Conservation (phyloP, 37 sponge, comb jelly and placozoan genomes). For the Oscarella lobularis region DNA sequence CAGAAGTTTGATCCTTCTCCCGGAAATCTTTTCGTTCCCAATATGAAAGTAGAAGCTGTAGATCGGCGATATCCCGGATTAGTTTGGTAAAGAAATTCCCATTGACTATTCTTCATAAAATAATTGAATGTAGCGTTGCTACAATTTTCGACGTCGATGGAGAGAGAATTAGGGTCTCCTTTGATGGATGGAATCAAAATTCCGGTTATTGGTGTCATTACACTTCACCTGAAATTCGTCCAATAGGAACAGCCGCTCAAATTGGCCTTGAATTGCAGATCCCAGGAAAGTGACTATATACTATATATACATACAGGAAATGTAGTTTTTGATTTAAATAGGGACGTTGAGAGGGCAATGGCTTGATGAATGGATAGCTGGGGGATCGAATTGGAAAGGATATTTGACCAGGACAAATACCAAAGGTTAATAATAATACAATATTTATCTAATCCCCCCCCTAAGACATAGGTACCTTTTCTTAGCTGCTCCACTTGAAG, state of each 20-base stretch:
- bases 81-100: background rate
- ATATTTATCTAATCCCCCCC: background rate
- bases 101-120: too few relatives aligned
- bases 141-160: background rate
- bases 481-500: background rate
- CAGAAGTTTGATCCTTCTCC: too few relatives aligned
- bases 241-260: constrained; percentile 6
- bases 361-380: background rate
- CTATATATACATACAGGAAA: background rate
- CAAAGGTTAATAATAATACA: background rate
- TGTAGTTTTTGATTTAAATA: background rate
- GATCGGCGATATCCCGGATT: constrained; percentile 8
- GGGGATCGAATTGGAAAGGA: background rate
- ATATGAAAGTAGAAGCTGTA: constrained; percentile 17
- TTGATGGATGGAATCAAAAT: constrained; percentile 12
- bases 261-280: background rate
- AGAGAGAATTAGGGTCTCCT: constrained; percentile 9
- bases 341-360: background rate
- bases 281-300: background rate
- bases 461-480: too few relatives aligned
- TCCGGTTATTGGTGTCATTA: constrained; percentile 16
- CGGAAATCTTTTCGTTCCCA: constrained; percentile 6
- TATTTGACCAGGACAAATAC: background rate
- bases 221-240: constrained; percentile 7
- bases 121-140: constrained; percentile 6